Conservation (phyloP, 2,797 vertebrate species). For the Tokudaia muenninki region DNA sequence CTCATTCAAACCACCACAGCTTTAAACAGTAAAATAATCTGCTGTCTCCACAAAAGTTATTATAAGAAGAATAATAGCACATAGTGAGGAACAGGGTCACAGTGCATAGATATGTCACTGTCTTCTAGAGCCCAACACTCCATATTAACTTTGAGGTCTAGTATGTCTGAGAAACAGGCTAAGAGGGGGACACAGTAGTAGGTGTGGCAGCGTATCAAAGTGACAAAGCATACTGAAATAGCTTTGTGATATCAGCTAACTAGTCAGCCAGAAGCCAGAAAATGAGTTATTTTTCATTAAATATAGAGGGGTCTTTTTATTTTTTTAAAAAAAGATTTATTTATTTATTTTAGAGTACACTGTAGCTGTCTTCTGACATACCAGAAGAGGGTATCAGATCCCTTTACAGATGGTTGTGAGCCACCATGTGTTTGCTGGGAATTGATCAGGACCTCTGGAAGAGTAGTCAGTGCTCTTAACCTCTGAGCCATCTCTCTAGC, state of each 20-base stretch:
- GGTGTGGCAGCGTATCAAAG: background rate
- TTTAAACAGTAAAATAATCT: constrained; percentile 48
- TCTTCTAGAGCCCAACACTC: background rate
- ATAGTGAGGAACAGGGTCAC: background rate
- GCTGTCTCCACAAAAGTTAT: constrained; percentile 1
- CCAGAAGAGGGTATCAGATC: too few relatives aligned
- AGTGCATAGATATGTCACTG: background rate
- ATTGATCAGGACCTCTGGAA: too few relatives aligned
- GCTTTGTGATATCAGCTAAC: background rate
- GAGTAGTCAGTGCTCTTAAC: too few relatives aligned
- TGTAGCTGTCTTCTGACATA: too few relatives aligned
- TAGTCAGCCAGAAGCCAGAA: background rate
- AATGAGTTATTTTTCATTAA: constrained; percentile 31
- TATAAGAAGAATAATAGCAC: background rate
- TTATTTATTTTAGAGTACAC: too few relatives aligned
- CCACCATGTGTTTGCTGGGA: too few relatives aligned
- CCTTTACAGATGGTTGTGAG: too few relatives aligned
- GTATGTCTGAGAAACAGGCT: background rate
- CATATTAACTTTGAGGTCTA: background rate
- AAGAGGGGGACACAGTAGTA: background rate
- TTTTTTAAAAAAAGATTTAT: too few relatives aligned
- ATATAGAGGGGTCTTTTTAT: background rate
- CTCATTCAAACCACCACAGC: background rate
- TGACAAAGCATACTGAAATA: background rate
- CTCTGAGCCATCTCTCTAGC: too few relatives aligned